Evolutionary conservation across 2,113 vertebrate species (phyloP).

Genomic region (Otis tarda): DNA sequence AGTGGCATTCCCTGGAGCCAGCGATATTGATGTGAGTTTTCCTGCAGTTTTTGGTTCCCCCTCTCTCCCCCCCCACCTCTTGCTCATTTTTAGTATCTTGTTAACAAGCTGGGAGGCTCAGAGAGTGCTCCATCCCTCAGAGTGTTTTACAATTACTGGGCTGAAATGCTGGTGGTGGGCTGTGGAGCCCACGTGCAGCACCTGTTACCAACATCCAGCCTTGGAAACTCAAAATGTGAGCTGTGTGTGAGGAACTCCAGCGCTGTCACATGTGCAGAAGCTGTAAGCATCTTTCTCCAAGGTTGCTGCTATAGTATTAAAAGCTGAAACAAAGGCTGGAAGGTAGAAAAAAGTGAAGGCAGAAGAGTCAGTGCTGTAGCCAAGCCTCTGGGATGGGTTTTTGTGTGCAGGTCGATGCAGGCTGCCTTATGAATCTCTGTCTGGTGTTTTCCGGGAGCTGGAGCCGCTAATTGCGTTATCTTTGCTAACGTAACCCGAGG

Average conservation of each 20-base stretch:
- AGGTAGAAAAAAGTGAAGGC: background rate
- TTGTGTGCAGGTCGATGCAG: background rate
- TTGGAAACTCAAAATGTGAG: background rate
- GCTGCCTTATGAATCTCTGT: background rate
- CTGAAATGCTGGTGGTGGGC: background rate
- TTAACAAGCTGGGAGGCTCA: background rate
- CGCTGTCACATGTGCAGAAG: accelerated
- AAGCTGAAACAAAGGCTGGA: background rate
- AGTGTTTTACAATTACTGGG: accelerated
- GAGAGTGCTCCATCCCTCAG: background rate
- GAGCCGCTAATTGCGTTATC: background rate
- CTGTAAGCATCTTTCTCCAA: accelerated
- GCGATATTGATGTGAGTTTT: slow-evolving; percentile 83
- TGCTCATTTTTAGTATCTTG: background rate
- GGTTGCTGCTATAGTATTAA: background rate
- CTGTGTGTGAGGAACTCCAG: background rate
- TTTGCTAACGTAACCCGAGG: background rate
- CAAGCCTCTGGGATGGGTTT: background rate
- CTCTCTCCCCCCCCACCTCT: background rate
- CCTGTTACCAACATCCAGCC: background rate
- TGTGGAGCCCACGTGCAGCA: background rate
- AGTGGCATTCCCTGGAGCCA: slow-evolving; percentile 94
- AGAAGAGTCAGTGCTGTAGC: background rate
- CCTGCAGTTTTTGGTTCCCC: accelerated
- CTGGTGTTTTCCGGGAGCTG: background rate